Conservation (phyloP, 2,113 vertebrate genomes). For the Megalops atlanticus region DNA sequence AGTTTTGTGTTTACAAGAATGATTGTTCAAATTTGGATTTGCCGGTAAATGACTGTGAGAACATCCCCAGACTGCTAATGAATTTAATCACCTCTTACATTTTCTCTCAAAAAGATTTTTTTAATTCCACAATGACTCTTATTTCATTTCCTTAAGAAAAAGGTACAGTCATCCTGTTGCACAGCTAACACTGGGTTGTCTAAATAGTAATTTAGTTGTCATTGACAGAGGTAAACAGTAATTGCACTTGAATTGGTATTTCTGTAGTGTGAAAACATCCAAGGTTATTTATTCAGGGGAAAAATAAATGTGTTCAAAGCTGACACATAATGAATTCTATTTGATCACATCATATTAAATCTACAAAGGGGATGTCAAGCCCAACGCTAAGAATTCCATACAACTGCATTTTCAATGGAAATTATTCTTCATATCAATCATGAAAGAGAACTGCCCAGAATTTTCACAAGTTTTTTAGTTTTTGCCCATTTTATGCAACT, state of each 20-base stretch:
- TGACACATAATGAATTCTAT: slow-evolving; percentile 25
- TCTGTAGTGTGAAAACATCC: neutral
- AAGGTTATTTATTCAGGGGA: slow-evolving; percentile 13
- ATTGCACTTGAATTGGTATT: neutral
- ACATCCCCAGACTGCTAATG: neutral
- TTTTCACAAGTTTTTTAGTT: no score
- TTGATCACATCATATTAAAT: slow-evolving; percentile 25
- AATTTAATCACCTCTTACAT: neutral
- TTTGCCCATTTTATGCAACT: no score
- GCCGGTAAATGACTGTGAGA: neutral
- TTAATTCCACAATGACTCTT: neutral
- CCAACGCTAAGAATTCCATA: neutral
- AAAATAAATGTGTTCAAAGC: slow-evolving; percentile 9
- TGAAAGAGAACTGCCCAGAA: neutral
- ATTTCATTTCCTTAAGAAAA: neutral
- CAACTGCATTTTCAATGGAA: neutral
- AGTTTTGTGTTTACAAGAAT: no score
- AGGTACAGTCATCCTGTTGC: neutral
- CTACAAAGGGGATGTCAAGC: slow-evolving; percentile 13
- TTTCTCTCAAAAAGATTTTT: neutral
- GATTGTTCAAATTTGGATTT: neutral
- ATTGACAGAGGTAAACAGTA: neutral
- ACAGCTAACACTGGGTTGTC: neutral
- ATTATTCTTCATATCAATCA: neutral
- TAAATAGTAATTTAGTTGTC: neutral